Evolutionary conservation across 2,797 vertebrate species (phyloP).

Genomic region (Propithecus deckenii): DNA sequence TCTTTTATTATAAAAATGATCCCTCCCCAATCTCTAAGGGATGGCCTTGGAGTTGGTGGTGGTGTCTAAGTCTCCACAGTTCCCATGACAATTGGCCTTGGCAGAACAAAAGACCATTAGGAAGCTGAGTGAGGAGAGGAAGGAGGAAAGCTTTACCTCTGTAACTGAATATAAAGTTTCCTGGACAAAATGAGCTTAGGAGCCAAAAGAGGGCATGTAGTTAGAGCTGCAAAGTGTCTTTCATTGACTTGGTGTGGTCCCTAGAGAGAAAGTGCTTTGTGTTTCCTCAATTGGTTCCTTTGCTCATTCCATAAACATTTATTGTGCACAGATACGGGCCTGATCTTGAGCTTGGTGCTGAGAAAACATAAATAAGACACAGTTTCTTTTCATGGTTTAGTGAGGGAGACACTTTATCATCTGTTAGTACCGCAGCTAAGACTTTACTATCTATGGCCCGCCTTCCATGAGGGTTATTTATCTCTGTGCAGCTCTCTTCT

Average conservation of each 20-base stretch:
- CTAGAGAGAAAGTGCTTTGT: background rate
- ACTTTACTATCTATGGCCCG: background rate
- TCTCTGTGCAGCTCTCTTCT: background rate
- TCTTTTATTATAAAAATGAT: conserved; percentile 48
- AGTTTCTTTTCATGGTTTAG: background rate
- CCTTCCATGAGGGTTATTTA: background rate
- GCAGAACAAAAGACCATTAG: conserved; percentile 59
- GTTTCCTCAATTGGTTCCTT: background rate
- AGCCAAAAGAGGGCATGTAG: background rate
- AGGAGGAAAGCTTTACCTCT: background rate
- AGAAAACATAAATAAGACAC: background rate
- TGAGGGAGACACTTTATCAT: background rate
- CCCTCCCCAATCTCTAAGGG: conserved; percentile 29
- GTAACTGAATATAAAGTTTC: conserved; percentile 27
- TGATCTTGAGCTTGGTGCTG: background rate
- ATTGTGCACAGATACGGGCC: background rate
- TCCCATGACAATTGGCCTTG: conserved; percentile 60
- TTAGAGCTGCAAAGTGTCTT: conserved; percentile 36
- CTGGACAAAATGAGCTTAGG: conserved; percentile 28
- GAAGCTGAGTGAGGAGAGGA: conserved; percentile 2
- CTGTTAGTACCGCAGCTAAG: background rate
- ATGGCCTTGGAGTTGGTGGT: background rate
- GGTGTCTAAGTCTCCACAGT: conserved; percentile 29
- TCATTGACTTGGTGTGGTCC: background rate
- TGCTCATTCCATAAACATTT: background rate